Evolutionary conservation across 2,797 vertebrate genomes (phyloP).

Genomic region (Brachyalestes nurse): DNA sequence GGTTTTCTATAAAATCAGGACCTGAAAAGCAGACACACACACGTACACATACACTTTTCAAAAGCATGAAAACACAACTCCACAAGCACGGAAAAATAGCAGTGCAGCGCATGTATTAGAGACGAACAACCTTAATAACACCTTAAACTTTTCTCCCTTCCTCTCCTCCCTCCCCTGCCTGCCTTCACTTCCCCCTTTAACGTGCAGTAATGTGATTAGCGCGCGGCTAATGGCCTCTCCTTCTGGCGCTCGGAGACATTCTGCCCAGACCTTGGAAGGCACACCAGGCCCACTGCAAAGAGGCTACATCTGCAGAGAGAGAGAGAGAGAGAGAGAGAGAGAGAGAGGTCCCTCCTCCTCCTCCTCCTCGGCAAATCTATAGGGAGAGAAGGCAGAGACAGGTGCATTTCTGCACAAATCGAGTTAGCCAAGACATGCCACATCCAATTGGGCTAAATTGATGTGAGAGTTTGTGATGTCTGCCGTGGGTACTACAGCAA

Average conservation of each 20-base stretch:
- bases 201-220: slow-evolving; percentile 86
- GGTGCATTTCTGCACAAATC: slow-evolving; percentile 99
- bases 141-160: slow-evolving; percentile 77
- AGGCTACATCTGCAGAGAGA: slow-evolving; percentile 75
- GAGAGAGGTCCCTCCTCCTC: slow-evolving; percentile 56
- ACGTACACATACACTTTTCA: slow-evolving; percentile 30
- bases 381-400: slow-evolving; percentile 99
- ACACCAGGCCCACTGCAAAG: slow-evolving; percentile 77
- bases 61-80: slow-evolving; percentile 40
- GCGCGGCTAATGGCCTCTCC: slow-evolving; percentile 83
- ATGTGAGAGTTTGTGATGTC: slow-evolving; percentile 99
- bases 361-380: slow-evolving; percentile 88
- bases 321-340: slow-evolving; percentile 36
- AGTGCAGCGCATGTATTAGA: slow-evolving; percentile 60
- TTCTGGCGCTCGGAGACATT: slow-evolving; percentile 95
- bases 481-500: slow-evolving; percentile 98
- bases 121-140: slow-evolving; percentile 85
- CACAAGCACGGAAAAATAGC: slow-evolving; percentile 49
- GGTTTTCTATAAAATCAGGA: too few species aligned
- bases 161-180: slow-evolving; percentile 75
- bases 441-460: slow-evolving; percentile 99
- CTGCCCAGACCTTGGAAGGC: slow-evolving; percentile 92
- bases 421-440: slow-evolving; percentile 99
- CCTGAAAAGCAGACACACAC: slow-evolving; percentile 10
- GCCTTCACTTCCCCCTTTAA: slow-evolving; percentile 86